phyloP scores from a whole-genome alignment of 2,113 vertebrate genomes.

The Notothenia coriiceps region DNA sequence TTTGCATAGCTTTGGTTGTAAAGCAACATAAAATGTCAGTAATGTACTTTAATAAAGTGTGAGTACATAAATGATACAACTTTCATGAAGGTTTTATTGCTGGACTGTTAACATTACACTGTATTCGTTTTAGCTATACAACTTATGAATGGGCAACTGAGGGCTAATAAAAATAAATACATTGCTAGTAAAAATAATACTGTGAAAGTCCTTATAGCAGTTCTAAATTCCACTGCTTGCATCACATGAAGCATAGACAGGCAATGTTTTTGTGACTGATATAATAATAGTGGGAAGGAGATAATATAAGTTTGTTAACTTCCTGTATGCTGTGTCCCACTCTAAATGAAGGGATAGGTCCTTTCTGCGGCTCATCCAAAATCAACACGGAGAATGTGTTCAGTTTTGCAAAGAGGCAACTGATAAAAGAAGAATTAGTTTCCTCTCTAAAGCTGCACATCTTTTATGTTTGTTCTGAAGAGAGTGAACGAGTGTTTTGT shows the following conservation, averaged over 20 bases:
- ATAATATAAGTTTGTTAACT: conserved; percentile 17
- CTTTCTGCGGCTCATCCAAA: conserved; percentile 55
- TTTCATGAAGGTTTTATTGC: background rate
- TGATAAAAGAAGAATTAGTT: conserved; percentile 62
- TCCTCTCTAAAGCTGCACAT: conserved; percentile 40
- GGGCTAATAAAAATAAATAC: too few species aligned
- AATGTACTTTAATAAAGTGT: background rate
- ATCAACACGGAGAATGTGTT: conserved; percentile 52
- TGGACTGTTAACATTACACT: background rate
- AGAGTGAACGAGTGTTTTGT: conserved; percentile 60
- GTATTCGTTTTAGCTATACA: background rate
- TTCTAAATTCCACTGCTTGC: background rate
- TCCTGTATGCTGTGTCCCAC: background rate
- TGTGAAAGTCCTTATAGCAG: background rate
- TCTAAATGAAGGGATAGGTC: conserved; percentile 38
- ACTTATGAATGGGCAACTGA: background rate
- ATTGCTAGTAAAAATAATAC: background rate
- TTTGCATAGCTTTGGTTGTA: conserved; percentile 1
- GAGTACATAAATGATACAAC: background rate
- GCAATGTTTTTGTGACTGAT: background rate
- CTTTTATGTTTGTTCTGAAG: conserved; percentile 39
- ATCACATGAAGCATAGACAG: conserved; percentile 5
- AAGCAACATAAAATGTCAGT: background rate
- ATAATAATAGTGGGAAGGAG: background rate
- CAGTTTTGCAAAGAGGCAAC: conserved; percentile 41